phyloP scores from a whole-genome alignment of 2,113 vertebrate genomes.

The crab-eating macaque (Macaca fascicularis) region T2T-MFA8v1.1 NC_088378.1:66306001-66306500 shows the following conservation, averaged over 20 bases:
- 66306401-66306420: not conserved
- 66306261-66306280: not conserved
- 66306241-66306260: not conserved
- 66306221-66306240: too few species aligned
- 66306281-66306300: not conserved
- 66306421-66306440: not conserved
- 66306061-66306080: not conserved
- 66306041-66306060: not conserved
- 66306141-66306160: not conserved
- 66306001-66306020: too few species aligned
- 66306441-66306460: not conserved
- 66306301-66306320: not conserved
- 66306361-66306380: not conserved
- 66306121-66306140: not conserved
- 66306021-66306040: too few species aligned
- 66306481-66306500: not conserved
- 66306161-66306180: not conserved
- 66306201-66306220: not conserved
- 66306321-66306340: not conserved
- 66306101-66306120: fast-evolving
- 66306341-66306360: fast-evolving
- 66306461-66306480: not conserved
- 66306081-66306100: not conserved
- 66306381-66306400: not conserved
- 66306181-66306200: not conserved